A percentile compares a stretch with the other conserved stretches of the same genome.
Evolutionary conservation across 2,888 invertebrate genomes (phyloP).

Genomic region (Yponomeuta cagnagella): DNA sequence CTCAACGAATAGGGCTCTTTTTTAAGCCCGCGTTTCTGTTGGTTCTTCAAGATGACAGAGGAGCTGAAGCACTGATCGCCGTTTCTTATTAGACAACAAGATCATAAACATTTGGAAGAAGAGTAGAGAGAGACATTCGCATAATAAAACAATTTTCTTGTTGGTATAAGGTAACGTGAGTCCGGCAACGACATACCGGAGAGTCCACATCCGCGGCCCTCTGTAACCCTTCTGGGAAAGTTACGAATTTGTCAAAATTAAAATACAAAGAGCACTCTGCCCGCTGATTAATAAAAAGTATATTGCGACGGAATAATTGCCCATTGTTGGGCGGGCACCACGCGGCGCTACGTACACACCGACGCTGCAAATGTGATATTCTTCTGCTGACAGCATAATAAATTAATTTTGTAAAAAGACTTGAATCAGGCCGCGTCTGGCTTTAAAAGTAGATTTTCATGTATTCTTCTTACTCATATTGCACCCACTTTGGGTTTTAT

Average conservation of each 20-base stretch:
- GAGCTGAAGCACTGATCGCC: background rate
- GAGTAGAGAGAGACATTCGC: background rate
- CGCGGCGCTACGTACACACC: constrained; percentile 16
- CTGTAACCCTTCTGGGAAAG: constrained; percentile 44
- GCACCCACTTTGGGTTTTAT: background rate
- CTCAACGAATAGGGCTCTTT: background rate
- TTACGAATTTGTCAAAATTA: constrained; percentile 63
- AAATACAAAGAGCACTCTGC: constrained; percentile 59
- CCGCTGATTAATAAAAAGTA: constrained; percentile 60
- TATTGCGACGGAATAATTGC: constrained; percentile 57
- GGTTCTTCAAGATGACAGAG: background rate
- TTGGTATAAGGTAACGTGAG: constrained; percentile 26
- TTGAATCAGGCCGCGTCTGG: background rate
- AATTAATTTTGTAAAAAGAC: background rate
- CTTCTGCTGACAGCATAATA: background rate
- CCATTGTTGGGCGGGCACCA: constrained; percentile 45
- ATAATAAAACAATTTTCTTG: constrained; percentile 43
- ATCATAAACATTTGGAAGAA: background rate
- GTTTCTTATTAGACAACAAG: constrained; percentile 1
- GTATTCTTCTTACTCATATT: background rate
- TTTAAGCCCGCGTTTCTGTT: background rate
- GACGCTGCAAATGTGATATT: background rate
- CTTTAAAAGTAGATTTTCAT: background rate
- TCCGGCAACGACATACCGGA: constrained; percentile 20
- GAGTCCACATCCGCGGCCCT: constrained; percentile 16